Conservation (phyloP, 1,140 invertebrate species). For the Zaprionus ornatus region DNA sequence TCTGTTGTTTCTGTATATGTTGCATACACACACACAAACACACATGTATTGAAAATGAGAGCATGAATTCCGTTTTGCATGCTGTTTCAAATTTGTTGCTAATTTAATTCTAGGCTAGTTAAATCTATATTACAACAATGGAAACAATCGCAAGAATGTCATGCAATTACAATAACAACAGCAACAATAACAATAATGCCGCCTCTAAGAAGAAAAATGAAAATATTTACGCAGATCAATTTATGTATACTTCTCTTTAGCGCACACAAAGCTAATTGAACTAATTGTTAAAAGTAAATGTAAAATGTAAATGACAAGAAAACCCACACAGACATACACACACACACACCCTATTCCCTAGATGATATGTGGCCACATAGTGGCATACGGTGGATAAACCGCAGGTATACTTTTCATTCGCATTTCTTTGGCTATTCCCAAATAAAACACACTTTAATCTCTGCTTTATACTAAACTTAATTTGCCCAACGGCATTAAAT, state of each 20-base stretch:
- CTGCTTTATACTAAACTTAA: constrained; percentile 36
- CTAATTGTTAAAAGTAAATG: constrained; percentile 64
- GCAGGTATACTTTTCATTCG: constrained; percentile 9
- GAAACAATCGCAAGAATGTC: constrained; percentile 48
- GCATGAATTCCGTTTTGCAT: constrained; percentile 35
- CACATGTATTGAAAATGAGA: constrained; percentile 15
- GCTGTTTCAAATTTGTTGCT: constrained; percentile 56
- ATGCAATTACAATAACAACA: constrained; percentile 53
- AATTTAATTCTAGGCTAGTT: constrained; percentile 78
- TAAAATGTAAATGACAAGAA: constrained; percentile 40
- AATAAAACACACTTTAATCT: constrained; percentile 32
- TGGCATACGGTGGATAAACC: constrained; percentile 10
- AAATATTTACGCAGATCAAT: constrained; percentile 74
- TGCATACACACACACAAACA: constrained; percentile 39
- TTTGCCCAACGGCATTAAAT: constrained; percentile 45
- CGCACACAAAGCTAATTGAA: constrained; percentile 42
- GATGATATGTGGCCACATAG: constrained; percentile 29
- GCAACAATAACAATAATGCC: constrained; percentile 75
- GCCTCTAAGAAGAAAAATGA: constrained; percentile 52
- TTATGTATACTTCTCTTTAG: constrained; percentile 63
- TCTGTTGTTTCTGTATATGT: constrained; percentile 58
- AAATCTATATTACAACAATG: constrained; percentile 55
- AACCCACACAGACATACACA: neutral
- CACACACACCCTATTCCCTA: neutral
- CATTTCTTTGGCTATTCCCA: constrained; percentile 26